Base-by-base conservation (phyloP, 2,797 vertebrate species). In the Spinibarbus caldwelli region DNA sequence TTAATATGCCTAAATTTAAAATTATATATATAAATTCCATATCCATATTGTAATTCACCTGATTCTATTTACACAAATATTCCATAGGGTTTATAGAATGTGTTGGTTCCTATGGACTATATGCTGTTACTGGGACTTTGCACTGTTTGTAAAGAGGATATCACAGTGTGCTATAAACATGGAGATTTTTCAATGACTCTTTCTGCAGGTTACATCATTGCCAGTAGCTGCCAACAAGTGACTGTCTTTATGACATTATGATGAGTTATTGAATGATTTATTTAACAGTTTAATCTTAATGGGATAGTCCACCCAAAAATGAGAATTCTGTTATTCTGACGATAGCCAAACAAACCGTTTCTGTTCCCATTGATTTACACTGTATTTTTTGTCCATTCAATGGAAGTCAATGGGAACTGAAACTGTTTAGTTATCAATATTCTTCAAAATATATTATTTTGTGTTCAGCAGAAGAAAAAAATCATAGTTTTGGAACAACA, bases 91-190 rank as follows among this genome's bases (percentile, higher is more conserved):
- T 29, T 17, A 72, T 9, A 45, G 21, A 68, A 47, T 19, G 14
- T 45, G 4, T 72, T 72, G n/a, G n/a, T 47, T 72, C 70, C n/a
- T 72, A 29, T 36, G n/a, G 70, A 72, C 15, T 72, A 9, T 71
- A 17, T 45, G 7, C 38, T 71, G 14, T 26, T 15, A 26, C 6
- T 64, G 26, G 54, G 6, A 64, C 64, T 67, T 57, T 57, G 8
- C 7, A n/a, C 29, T 8, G 12, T 70, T 38, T 41, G 21, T 41
- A 41, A 70, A 70, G 2, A n/a, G 11, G 23, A 12, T n/a, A 23
- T 71, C 21, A 15, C 6, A 5, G 8, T 72, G 43, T 17, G 4
- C n/a, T 1, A 26, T 72, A 45, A 19, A 72, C 26, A 3, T 38
- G 34, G 66, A 68, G 14, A 45, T 17, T 45, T 9, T 45, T 45